Percentiles rank a stretch among this genome's conserved stretches.
phyloP scores from a whole-genome alignment of 2,888 invertebrate species.

The Ophion ellenae region DNA sequence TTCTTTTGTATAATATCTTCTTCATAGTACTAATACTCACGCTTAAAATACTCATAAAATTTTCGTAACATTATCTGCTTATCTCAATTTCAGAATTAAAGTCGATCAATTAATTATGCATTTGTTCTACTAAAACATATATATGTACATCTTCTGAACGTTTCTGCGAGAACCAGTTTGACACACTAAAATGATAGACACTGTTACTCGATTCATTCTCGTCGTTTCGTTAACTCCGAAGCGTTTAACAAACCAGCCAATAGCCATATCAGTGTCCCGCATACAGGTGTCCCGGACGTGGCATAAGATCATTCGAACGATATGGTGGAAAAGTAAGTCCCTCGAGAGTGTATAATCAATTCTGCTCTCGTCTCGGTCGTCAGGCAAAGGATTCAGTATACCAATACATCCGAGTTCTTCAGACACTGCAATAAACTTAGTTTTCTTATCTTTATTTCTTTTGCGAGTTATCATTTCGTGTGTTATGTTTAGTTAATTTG shows the following conservation, averaged over 20 bases:
- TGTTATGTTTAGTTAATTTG: no score
- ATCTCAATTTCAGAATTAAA: neutral
- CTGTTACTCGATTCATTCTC: constrained; percentile 34
- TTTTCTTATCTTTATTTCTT: neutral
- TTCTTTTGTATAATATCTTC: neutral
- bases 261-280: constrained; percentile 6
- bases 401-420: neutral
- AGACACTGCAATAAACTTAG: no score
- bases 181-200: constrained; percentile 40
- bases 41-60: neutral
- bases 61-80: neutral
- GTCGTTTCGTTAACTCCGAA: constrained; percentile 56
- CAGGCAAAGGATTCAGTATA: constrained; percentile 25
- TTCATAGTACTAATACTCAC: neutral
- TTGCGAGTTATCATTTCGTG: no score
- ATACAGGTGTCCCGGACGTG: constrained; percentile 4
- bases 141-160: neutral
- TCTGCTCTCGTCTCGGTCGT: constrained; percentile 37
- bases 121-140: neutral
- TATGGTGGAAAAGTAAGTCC: constrained; percentile 56
- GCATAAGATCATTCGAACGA: constrained; percentile 45
- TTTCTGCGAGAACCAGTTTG: constrained; percentile 28
- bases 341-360: constrained; percentile 52
- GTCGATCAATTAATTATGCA: neutral
- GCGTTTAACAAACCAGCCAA: constrained; percentile 62